Base-by-base conservation (phyloP, 2,797 vertebrate genomes). In the Uromys caudimaculatus region DNA sequence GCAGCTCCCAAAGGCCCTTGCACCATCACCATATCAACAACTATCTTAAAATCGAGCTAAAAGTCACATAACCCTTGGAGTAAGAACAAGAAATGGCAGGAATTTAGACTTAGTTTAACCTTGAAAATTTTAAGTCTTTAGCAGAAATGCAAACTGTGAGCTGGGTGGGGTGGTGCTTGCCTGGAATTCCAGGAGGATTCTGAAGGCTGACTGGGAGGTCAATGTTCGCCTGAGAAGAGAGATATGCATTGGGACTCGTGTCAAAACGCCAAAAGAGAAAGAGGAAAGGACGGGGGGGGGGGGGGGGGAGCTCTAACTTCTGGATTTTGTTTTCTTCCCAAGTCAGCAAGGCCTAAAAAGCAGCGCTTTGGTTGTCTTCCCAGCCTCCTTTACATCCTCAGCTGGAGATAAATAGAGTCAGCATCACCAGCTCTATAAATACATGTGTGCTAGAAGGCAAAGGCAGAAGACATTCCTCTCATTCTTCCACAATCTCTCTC, bases 31-130 rank as follows among this genome's bases (percentile, higher is more conserved):
- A 44, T 13, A 14, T n/a, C 44, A 92, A 41, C 3, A 24, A 89
- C 38, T 44, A 1, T 73, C 83, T 94, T 90, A 82, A 92, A 94
- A 89, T 41, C 29, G 93, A 77, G 21, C 56, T 89, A 58, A 87
- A 93, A 87, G 24, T 62, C 41, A 54, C 23, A 35, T 8, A 78
- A 52, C 14, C 60, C 54, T 52, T 75, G n/a, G 44, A 88, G 44
- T 29, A 88, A 90, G 88, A 29, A 29, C 47, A 62, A 69, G 52
- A 56, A 64, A 54, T 13, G 21, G 75, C 1, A 73, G 44, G 76
- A 93, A 89, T 95, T 87, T 83, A 35, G 60, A 81, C 75, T 92
- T 35, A 44, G 38, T 96, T 89, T 85, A 91, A 91, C 77, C 14
- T 41, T 71, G 38, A 90, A 58, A 89, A 52, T 58, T 78, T 73